These are phyloP conservation scores for Catocala nupta DNA, from an alignment of 2,888 invertebrate species.

Conservation along the genomic window DNA sequence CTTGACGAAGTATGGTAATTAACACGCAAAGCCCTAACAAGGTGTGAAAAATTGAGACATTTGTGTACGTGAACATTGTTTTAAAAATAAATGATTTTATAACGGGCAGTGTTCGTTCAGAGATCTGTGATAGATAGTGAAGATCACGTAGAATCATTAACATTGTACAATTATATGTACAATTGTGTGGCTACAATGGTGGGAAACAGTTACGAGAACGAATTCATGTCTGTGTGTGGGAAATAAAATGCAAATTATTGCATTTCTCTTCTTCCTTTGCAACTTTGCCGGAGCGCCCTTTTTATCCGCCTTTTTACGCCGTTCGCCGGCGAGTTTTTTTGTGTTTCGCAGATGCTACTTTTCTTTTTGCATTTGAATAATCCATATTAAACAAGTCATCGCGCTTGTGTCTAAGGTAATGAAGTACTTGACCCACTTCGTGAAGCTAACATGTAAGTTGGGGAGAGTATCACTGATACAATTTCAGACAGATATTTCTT, in stretches of 20 bases:
- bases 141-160: slow-evolving; percentile 71
- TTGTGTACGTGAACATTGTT: slow-evolving; percentile 43
- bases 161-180: slow-evolving; percentile 72
- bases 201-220: slow-evolving; percentile 73
- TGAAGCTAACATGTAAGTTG: too few species aligned
- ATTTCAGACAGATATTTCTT: too few species aligned
- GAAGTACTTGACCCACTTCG: too few species aligned
- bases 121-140: slow-evolving; percentile 60
- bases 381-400: neutral
- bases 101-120: slow-evolving; percentile 42
- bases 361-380: slow-evolving; percentile 28
- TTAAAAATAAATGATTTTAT: slow-evolving; percentile 41
- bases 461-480: too few species aligned
- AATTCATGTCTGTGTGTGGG: slow-evolving; percentile 71
- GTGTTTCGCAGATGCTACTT: slow-evolving; percentile 35
- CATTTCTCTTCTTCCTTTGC: slow-evolving; percentile 64
- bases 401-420: too few species aligned
- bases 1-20: slow-evolving; percentile 42
- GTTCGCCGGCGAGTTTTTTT: slow-evolving; percentile 20
- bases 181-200: slow-evolving; percentile 77
- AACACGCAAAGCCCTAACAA: slow-evolving; percentile 47
- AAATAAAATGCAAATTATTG: slow-evolving; percentile 72
- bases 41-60: slow-evolving; percentile 48
- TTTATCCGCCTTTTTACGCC: slow-evolving; percentile 32
- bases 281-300: slow-evolving; percentile 34